phyloP scores from a whole-genome alignment of 2,113 vertebrate species.

The Petaurus breviceps region DNA sequence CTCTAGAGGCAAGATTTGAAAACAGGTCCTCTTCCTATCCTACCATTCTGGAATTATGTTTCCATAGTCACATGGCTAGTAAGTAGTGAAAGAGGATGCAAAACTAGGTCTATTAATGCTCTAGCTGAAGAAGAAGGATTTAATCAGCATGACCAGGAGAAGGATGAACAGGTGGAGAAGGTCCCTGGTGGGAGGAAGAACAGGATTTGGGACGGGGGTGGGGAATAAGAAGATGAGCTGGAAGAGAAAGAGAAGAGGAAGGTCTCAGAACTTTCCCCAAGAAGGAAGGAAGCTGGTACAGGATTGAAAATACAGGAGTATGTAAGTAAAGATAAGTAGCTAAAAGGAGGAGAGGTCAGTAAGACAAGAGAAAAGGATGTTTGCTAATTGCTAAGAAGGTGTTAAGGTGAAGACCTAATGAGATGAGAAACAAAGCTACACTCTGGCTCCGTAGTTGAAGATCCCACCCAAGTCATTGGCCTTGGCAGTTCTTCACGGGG shows the following conservation, averaged over 20 bases:
- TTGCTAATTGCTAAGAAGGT: background rate
- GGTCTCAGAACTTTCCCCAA: background rate
- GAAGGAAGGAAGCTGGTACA: background rate
- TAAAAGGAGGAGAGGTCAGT: background rate
- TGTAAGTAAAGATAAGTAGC: background rate
- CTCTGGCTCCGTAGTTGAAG: too few species aligned
- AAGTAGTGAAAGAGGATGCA: background rate
- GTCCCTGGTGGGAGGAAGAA: background rate
- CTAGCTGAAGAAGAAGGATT: background rate
- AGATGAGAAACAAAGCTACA: background rate
- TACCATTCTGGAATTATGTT: background rate
- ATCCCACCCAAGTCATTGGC: background rate
- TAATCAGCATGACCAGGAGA: background rate
- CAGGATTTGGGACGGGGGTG: too few species aligned
- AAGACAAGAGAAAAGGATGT: background rate
- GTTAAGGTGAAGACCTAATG: background rate
- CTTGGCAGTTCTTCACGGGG: background rate
- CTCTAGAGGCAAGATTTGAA: background rate
- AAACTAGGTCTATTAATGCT: background rate
- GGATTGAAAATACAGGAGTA: background rate
- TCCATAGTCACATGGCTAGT: background rate
- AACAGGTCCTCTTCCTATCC: background rate
- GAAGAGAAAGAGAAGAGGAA: background rate
- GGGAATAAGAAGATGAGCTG: background rate
- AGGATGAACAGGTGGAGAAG: background rate